phyloP scores from a whole-genome alignment of 2,888 invertebrate genomes.

The Platycnemis pennipes region DNA sequence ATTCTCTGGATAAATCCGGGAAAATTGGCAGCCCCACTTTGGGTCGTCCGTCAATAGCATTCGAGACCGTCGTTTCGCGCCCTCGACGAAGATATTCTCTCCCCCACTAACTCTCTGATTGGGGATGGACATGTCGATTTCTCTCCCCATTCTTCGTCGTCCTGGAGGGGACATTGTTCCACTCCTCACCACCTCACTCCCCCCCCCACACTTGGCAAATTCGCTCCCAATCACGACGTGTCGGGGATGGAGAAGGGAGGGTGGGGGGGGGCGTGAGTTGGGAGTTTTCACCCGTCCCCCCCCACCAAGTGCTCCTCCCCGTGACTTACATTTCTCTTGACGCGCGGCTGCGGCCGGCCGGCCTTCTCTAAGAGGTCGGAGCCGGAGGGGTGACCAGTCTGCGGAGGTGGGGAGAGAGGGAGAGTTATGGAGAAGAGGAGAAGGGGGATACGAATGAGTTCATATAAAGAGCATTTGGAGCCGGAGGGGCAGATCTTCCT shows the following conservation, averaged over 20 bases:
- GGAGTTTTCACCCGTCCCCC: not conserved
- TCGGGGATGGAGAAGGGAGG: not conserved
- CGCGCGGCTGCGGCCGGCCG: not conserved
- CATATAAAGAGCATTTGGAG: slow-evolving; percentile 58
- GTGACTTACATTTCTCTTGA: slow-evolving; percentile 57
- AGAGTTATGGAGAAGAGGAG: not conserved
- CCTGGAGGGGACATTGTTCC: not conserved
- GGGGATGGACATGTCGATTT: slow-evolving; percentile 23
- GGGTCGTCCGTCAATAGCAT: not conserved
- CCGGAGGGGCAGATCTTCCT: slow-evolving; percentile 30
- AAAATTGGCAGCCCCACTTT: not conserved
- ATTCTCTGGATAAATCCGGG: not conserved
- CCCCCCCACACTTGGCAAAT: not conserved
- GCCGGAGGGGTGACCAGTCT: not conserved
- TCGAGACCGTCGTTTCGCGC: not conserved
- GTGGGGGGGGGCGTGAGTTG: not conserved
- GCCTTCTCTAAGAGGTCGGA: slow-evolving; percentile 19
- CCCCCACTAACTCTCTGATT: not conserved
- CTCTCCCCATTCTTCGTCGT: not conserved
- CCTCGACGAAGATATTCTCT: not conserved
- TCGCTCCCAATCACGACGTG: not conserved
- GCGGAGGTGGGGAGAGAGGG: not conserved
- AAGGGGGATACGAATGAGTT: slow-evolving; percentile 6
- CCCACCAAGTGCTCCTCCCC: not conserved
- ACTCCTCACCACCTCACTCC: not conserved